Evolutionary conservation across 2,113 vertebrate species (phyloP).

Genomic region (Sebastes fasciatus): DNA sequence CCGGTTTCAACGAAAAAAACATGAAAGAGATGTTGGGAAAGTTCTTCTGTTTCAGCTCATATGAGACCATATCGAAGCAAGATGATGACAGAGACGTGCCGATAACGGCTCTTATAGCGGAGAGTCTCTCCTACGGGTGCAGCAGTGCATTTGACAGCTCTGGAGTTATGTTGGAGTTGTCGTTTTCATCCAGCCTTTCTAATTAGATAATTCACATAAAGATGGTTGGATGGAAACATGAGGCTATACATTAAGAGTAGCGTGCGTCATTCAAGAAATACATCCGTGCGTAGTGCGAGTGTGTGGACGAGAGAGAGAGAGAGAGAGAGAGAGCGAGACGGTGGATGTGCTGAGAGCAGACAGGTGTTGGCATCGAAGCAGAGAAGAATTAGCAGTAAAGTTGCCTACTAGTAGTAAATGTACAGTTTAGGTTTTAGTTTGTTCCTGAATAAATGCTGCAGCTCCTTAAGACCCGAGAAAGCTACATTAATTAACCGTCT

Average conservation of each 20-base stretch:
- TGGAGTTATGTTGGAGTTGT: neutral
- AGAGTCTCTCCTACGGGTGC: neutral
- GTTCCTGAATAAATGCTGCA: too few relatives aligned
- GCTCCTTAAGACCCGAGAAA: too few relatives aligned
- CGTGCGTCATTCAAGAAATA: neutral
- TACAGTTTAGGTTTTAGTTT: too few relatives aligned
- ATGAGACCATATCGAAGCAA: too few relatives aligned
- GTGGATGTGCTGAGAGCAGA: too few relatives aligned
- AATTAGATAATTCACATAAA: neutral
- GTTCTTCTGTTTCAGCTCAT: too few relatives aligned
- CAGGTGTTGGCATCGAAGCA: too few relatives aligned
- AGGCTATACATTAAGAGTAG: neutral
- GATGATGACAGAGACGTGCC: too few relatives aligned
- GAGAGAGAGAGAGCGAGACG: neutral
- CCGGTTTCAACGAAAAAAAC: too few relatives aligned
- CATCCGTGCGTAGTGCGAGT: neutral
- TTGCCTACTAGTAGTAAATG: too few relatives aligned
- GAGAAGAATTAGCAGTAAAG: too few relatives aligned
- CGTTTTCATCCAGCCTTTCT: neutral
- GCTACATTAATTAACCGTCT: too few relatives aligned
- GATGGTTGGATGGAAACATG: neutral
- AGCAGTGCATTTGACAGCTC: neutral
- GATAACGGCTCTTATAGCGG: neutral
- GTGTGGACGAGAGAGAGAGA: neutral
- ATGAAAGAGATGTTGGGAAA: neutral